Base-by-base conservation (phyloP, 2,888 invertebrate species). In the Periphyllus acericola region DNA sequence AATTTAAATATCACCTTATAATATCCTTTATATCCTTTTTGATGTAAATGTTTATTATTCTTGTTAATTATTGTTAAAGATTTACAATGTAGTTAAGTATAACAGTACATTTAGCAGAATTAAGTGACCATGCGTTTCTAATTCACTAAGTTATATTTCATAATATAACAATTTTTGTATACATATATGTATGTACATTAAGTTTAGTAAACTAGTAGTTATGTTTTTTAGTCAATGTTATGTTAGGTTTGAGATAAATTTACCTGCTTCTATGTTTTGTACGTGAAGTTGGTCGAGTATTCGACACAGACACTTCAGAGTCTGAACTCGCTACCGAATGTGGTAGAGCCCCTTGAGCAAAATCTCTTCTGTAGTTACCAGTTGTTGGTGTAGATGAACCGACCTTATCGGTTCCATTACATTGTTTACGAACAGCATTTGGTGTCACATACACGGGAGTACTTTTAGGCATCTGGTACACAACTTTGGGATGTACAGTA, bases 321-420 rank as follows among this genome's bases (percentile, higher is more conserved):
- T 93, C 92, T 82, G 93, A 93, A 90, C 93, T 93, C 76, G 92
- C 92, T 90, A 93, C 93, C 0, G 93, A 93, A 90, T 91, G 92
- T 52, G 90, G 91, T 72, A 90, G 88, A 21, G 93, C 92, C n/a
- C 95, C 95, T 90, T 95, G 94, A 52, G 95, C 95, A 92, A 95
- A 95, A 92, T 95, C 94, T 91, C 93, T 93, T 90, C 95, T 93
- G 92, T 95, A 95, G 93, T 95, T 95, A 91, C 94, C 94, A 79
- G 93, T 92, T 89, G 89, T 91, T 90, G 88, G 91, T 89, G 55
- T 91, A 90, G 89, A 86, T 14, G 80, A 60, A n/a, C 81, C 87
- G 11, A 46, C 11, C 19, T 87, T 87, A 25, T 87, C 87, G 25
- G 32, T 81, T 25, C 80, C 80, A 34, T 78, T 85, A 32, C 76